These are phyloP conservation scores for Thecocarcelia acutangulata DNA, from an alignment of 2,888 invertebrate genomes.

Conservation along the genomic window DNA sequence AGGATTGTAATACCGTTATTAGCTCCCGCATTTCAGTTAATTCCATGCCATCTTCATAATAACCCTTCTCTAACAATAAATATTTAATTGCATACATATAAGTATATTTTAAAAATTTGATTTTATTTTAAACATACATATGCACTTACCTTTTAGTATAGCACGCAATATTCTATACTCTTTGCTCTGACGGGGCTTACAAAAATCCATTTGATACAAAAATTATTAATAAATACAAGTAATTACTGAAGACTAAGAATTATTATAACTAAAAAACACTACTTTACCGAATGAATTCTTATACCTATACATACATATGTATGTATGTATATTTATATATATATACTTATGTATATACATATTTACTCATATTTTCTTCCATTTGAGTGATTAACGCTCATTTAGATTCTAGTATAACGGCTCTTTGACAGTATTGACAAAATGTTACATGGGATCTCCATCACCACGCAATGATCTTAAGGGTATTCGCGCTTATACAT, in stretches of 20 bases:
- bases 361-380: too few species aligned
- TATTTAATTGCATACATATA: background rate
- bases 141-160: slow-evolving; percentile 46
- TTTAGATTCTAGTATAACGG: slow-evolving; percentile 31
- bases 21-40: slow-evolving; percentile 75
- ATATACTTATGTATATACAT: too few species aligned
- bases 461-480: too few species aligned
- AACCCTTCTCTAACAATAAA: slow-evolving; percentile 68
- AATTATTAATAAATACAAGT: too few species aligned
- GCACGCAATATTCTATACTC: slow-evolving; percentile 52
- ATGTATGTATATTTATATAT: too few species aligned
- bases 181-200: slow-evolving; percentile 10
- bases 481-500: too few species aligned
- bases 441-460: too few species aligned
- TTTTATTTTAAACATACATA: slow-evolving; percentile 27
- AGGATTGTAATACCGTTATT: slow-evolving; percentile 71
- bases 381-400: slow-evolving; percentile 1
- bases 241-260: too few species aligned
- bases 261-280: too few species aligned
- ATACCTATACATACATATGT: too few species aligned
- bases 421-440: slow-evolving; percentile 5
- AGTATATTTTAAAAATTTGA: too few species aligned
- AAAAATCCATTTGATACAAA: slow-evolving; percentile 56
- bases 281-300: too few species aligned
- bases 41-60: slow-evolving; percentile 75